Base-by-base conservation (phyloP, 1,140 invertebrate species). In the Temnothorax nylanderi region DNA sequence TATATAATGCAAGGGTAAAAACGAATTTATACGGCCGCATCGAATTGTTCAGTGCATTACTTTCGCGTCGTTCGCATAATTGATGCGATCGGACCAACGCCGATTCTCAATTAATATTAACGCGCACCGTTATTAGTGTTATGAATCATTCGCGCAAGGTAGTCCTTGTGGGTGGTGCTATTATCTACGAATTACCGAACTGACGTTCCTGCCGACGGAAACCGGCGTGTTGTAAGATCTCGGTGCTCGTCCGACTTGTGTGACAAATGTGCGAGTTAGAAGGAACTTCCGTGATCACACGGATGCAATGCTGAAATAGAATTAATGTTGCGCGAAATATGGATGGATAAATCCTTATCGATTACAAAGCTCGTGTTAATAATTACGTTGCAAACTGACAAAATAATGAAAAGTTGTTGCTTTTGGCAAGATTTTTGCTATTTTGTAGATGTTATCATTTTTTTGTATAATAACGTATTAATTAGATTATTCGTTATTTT, bases 51-150 rank as follows among this genome's bases (percentile, higher is more conserved):
- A 47, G 64, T 76, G 69, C 56, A 78, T 90, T 89, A 90, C 86
- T 89, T 92, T 91, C 85, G 76, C 85, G 60, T 62, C 54, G 67
- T 49, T 64, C 74, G 84, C 86, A 90, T 88, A 88, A 91, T 91
- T 88, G 87, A 88, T 89, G 72, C 87, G 80, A 87, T 89, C 81
- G 41, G 62, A 18, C 69, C 65, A 54, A 49, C 72, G 49, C 67
- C 74, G 89, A 89, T 76, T 75, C 85, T 89, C 81, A 65, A 91
- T 91, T 91, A 91, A 88, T 91, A 91, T 91, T 85, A 91, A 91
- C 87, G 90, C 75, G 54, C 18, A 41, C 44, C 37, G 60, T 67
- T 75, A 89, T 76, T 75, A 86, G 67, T 21, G 71, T 47, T 74
- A 81, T 87, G 85, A 88, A 80, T 88, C 85, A 88, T 82, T 86